Evolutionary conservation across 2,113 vertebrate genomes (phyloP), one percentile per base, ranked within the genome.

Genomic region (Gymnobelideus leadbeateri): DNA sequence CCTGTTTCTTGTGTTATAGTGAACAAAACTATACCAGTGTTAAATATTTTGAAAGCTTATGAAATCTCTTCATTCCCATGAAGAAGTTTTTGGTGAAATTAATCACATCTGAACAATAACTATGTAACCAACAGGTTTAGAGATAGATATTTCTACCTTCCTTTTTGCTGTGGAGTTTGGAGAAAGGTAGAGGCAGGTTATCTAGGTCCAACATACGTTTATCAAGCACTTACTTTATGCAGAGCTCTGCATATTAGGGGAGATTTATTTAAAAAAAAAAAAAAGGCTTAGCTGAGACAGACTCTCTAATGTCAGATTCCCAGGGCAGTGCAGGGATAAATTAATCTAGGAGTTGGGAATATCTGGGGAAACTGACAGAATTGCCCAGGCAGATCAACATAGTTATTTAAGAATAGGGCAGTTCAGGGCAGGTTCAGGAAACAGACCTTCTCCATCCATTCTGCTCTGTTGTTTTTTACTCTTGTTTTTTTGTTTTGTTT

Each of bases 381-480:
- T 93, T 93, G 50, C 49, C 25, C 25, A 46, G 23, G 23, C 8
- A 43, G 50, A n/a, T 91, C 10, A 14, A 14, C 31, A 28, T 31
- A 61, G 31, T 68, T 68, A 31, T 37, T 37, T 68, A 37, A 37
- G 61, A 31, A 14, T 77, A 77, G 37, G 37, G 14, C 16, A 28
- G 46, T 49, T 90, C 26, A 49, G 47, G 24, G 24, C 10, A 43
- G 50, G 37, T 91, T 96, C 77, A 94, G 57, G 28, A 49, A 51
- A 93, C 96, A 93, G 94, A 28, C 9, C 16, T 91, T 97, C 97
- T 97, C 68, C 19, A 11, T 23, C 2, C 91, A 92, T 97, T 89
- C 95, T 95, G 95, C 91, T 95, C 94, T 97, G 61, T 95, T 92
- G 89, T 97, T 97, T 51, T 96, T 96, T 98, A 97, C 98, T 93